phyloP scores from a whole-genome alignment of 2,888 invertebrate species.

The Trissonchulus sp. region DNA sequence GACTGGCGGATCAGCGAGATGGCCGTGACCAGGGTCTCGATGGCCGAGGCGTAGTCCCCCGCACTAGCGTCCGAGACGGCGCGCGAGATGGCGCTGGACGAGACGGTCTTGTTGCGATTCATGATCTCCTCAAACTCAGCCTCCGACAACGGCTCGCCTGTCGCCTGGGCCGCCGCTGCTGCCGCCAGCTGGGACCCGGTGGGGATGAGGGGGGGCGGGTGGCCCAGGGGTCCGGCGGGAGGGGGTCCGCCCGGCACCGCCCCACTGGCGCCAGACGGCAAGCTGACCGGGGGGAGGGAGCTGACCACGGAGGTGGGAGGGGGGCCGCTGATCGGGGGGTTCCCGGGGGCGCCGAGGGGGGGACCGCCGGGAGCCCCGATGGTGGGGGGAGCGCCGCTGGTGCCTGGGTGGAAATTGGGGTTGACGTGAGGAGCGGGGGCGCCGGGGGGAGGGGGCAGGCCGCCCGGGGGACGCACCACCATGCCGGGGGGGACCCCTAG shows the following conservation, averaged over 20 bases:
- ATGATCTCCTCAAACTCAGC: constrained; percentile 98
- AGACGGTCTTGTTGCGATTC: constrained; percentile 91
- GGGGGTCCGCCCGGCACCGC: background rate
- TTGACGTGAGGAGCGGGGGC: constrained; percentile 39
- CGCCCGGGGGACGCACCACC: background rate
- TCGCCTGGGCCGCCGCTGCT: background rate
- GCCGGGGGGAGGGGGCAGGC: constrained; percentile 38
- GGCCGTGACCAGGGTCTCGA: constrained; percentile 96
- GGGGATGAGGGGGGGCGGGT: background rate
- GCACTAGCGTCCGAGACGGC: constrained; percentile 85
- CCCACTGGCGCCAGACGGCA: too few relatives aligned
- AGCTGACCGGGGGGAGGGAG: background rate
- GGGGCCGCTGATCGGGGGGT: background rate
- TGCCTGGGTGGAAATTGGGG: constrained; percentile 42
- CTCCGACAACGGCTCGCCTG: constrained; percentile 59
- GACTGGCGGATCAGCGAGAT: constrained; percentile 97
- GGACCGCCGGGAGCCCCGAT: background rate
- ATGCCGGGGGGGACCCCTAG: constrained; percentile 22
- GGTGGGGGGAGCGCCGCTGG: constrained; percentile 26
- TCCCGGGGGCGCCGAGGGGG: background rate
- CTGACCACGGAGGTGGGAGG: background rate
- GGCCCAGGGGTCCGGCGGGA: background rate
- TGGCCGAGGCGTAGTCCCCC: constrained; percentile 92
- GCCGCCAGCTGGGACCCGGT: background rate
- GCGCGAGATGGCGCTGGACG: constrained; percentile 89